A percentile compares a stretch with the other conserved stretches of the same genome.
These are phyloP conservation scores for Urechis unicinctus DNA, from an alignment of 2,888 invertebrate genomes.

Conservation along the genomic window DNA sequence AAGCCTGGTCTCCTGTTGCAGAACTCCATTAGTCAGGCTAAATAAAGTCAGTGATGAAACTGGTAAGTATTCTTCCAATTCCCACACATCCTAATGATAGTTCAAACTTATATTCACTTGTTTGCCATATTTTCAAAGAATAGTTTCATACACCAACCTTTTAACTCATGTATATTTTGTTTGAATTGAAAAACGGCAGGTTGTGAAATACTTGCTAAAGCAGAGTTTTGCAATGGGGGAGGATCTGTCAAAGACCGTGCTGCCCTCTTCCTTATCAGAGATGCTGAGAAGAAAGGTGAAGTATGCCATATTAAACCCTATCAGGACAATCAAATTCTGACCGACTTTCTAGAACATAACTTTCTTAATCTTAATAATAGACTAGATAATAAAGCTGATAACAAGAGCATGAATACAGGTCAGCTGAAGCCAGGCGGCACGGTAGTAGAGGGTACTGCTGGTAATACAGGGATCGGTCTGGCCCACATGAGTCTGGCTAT, in stretches of 20 bases:
- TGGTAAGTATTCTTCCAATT: conserved; percentile 21
- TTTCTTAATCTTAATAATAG: too few relatives aligned
- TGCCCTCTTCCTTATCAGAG: conserved; percentile 44
- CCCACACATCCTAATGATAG: not conserved
- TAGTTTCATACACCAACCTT: not conserved
- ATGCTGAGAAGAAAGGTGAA: conserved; percentile 40
- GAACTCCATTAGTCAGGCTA: conserved; percentile 42
- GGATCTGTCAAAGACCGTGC: conserved; percentile 50
- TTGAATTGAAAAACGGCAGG: conserved; percentile 24
- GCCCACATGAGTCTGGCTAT: conserved; percentile 49
- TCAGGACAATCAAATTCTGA: not conserved
- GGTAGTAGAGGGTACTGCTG: conserved; percentile 50
- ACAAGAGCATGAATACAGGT: conserved; percentile 16
- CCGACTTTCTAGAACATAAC: not conserved
- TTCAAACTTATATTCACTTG: too few relatives aligned
- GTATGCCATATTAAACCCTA: too few relatives aligned
- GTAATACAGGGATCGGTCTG: conserved; percentile 50
- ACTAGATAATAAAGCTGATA: not conserved
- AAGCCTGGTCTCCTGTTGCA: conserved; percentile 16
- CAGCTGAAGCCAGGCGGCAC: conserved; percentile 42
- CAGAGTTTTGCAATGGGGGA: conserved; percentile 50
- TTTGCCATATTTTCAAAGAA: conserved; percentile 1
- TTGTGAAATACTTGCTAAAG: conserved; percentile 49
- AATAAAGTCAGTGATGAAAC: conserved; percentile 45
- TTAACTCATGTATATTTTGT: conserved; percentile 2